These are phyloP conservation scores for Simalia tracyae DNA, from an alignment of 2,797 vertebrate genomes.

Conservation along the genomic window DNA sequence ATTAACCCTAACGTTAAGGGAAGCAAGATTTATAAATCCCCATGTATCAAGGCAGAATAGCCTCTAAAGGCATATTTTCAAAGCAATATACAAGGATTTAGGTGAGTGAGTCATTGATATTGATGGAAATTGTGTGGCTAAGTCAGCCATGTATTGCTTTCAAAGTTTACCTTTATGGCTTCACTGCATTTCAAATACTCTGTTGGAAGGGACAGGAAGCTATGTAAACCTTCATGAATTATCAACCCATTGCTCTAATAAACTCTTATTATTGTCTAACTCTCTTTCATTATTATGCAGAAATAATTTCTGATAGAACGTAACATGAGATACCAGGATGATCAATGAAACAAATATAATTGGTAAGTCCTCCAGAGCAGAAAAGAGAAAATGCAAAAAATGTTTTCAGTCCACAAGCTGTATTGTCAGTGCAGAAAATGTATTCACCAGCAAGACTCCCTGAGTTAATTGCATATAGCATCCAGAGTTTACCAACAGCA, in stretches of 20 bases:
- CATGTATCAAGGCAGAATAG: conserved; percentile 36
- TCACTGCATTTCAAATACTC: conserved; percentile 2
- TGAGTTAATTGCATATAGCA: background rate
- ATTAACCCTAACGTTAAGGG: conserved; percentile 37
- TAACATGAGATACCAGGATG: background rate
- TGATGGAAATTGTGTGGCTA: conserved; percentile 44
- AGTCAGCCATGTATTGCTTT: conserved; percentile 29
- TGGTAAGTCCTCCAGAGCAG: background rate
- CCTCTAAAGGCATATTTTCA: conserved; percentile 41
- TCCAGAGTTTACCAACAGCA: background rate
- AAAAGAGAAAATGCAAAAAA: background rate
- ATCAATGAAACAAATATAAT: background rate
- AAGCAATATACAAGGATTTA: conserved; percentile 32
- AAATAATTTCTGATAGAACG: background rate
- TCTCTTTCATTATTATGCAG: background rate
- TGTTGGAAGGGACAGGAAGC: background rate
- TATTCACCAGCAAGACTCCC: background rate
- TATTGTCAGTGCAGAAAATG: background rate
- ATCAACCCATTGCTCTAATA: background rate
- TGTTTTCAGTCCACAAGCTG: background rate
- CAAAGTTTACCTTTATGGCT: conserved; percentile 17
- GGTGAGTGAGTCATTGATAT: conserved; percentile 46
- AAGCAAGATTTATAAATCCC: conserved; percentile 34
- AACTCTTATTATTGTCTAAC: background rate
- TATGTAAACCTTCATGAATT: background rate